Conservation (phyloP, 30 jellyfish, hydroid and myxozoan species). For the Pelagia noctiluca region DNA sequence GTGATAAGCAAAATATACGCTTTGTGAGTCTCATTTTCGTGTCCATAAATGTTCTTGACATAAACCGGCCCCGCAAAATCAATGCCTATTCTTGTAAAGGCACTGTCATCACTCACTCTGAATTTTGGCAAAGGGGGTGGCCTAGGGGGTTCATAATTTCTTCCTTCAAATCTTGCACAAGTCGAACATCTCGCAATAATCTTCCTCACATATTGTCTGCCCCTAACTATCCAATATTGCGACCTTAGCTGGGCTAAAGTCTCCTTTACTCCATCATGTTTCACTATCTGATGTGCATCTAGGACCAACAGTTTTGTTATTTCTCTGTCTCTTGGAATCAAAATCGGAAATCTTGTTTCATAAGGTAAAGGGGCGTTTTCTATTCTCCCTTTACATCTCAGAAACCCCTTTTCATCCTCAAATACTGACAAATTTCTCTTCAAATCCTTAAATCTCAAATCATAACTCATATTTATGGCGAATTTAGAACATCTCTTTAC, state of each 20-base stretch:
- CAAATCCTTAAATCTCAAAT: background rate
- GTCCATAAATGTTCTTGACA: constrained; percentile 13
- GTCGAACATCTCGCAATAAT: constrained; percentile 5
- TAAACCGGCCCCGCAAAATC: constrained; percentile 49
- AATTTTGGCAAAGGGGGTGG: constrained; percentile 15
- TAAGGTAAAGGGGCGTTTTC: background rate
- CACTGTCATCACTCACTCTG: constrained; percentile 3
- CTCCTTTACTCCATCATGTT: background rate
- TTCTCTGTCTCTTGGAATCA: background rate
- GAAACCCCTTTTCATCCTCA: background rate
- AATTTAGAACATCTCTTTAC: no score
- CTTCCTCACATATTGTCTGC: background rate
- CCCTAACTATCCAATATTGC: no score
- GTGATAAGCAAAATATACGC: no score
- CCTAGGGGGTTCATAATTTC: background rate
- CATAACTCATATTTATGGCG: no score
- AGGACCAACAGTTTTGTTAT: constrained; percentile 1
- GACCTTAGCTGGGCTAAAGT: background rate
- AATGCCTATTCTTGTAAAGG: constrained; percentile 19
- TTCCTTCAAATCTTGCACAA: constrained; percentile 7
- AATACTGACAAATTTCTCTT: background rate
- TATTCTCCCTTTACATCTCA: constrained; percentile 5
- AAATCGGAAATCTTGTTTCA: background rate
- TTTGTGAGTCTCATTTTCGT: no score
- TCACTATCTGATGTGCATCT: background rate